phyloP scores from a whole-genome alignment of 23 tunicate genomes.

The Trididemnum miniatum region DNA sequence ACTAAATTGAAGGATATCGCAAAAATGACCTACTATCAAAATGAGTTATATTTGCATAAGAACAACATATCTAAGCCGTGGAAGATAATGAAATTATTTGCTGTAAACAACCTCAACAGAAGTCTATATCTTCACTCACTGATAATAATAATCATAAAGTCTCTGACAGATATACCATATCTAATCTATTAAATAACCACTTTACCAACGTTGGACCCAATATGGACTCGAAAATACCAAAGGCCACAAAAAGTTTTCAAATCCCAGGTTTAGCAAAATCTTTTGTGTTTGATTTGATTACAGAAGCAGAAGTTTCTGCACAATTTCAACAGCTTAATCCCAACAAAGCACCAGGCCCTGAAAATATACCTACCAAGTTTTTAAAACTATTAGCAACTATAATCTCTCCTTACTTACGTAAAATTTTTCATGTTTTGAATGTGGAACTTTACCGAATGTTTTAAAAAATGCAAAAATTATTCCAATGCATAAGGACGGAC shows the following conservation, averaged over 20 bases:
- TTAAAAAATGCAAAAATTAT: neutral
- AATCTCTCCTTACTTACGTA: neutral
- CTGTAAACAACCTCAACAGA: neutral
- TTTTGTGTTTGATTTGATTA: neutral
- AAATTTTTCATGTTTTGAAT: neutral
- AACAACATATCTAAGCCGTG: neutral
- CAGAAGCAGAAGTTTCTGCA: neutral
- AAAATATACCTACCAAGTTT: too few relatives aligned
- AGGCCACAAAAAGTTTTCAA: neutral
- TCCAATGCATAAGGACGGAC: constrained; percentile 28
- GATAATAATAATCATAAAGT: neutral
- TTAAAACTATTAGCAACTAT: neutral
- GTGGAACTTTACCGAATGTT: neutral
- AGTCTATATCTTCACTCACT: neutral
- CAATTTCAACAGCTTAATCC: neutral
- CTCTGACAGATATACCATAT: neutral
- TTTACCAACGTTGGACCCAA: neutral
- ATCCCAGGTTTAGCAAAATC: neutral
- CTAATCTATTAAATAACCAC: neutral
- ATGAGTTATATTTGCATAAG: neutral
- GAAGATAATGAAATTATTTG: neutral
- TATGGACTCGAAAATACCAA: neutral
- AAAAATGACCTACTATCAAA: neutral
- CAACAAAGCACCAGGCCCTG: neutral
- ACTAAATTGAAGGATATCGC: neutral